These are phyloP conservation scores for Gorilla gorilla DNA, from an alignment of 2,113 vertebrate species.

Conservation along the genomic window DNA sequence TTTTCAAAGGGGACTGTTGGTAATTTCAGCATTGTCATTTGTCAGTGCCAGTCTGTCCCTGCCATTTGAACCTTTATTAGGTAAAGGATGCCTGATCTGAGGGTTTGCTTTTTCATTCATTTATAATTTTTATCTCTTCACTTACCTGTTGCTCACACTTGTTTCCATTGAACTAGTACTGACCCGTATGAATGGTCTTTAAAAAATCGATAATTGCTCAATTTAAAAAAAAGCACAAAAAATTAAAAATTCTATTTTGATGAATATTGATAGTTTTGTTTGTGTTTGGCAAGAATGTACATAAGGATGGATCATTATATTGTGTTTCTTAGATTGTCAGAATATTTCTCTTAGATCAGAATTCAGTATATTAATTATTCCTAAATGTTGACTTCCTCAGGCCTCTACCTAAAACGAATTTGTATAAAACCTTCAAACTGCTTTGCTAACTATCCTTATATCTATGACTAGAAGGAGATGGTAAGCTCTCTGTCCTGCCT, in stretches of 20 bases:
- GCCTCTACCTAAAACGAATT: background rate
- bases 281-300: background rate
- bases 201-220: background rate
- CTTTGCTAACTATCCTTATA: background rate
- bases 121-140: background rate
- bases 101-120: background rate
- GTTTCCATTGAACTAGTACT: background rate
- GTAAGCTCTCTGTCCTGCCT: background rate
- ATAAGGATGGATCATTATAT: background rate
- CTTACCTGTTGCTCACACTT: background rate
- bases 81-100: background rate
- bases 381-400: background rate
- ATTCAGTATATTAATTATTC: background rate
- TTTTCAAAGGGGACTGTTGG: background rate
- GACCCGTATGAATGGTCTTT: background rate
- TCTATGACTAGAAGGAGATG: background rate
- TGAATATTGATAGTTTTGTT: background rate
- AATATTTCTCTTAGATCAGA: background rate
- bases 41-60: background rate
- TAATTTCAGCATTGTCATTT: background rate
- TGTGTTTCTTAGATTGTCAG: background rate
- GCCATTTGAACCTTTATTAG: background rate
- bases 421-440: background rate
- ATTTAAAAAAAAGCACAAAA: background rate
- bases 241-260: background rate